Evolutionary conservation across 2,888 invertebrate species (phyloP).

Genomic region (Acrobasis consociella): DNA sequence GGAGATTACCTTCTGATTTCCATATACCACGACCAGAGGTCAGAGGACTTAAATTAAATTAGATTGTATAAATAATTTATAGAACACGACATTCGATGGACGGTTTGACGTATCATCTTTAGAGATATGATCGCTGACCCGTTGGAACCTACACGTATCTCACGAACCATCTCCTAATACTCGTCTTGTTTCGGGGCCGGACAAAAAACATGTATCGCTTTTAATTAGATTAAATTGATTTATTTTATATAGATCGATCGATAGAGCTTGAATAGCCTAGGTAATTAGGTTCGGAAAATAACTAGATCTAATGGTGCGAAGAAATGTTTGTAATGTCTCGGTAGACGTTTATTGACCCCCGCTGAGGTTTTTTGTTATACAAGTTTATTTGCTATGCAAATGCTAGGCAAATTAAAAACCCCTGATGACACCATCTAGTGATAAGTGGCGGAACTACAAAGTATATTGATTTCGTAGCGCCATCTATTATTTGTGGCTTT

Average conservation of each 20-base stretch:
- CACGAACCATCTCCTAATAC: constrained; percentile 77
- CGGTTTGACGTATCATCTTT: constrained; percentile 71
- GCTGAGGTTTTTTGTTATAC: neutral
- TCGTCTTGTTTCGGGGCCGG: constrained; percentile 75
- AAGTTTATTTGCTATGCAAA: too few species aligned
- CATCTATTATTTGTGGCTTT: too few species aligned
- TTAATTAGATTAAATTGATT: constrained; percentile 83
- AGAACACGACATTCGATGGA: constrained; percentile 73
- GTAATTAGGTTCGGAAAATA: constrained; percentile 78
- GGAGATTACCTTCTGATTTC: constrained; percentile 52
- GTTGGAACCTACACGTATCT: constrained; percentile 71
- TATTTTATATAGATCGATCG: constrained; percentile 73
- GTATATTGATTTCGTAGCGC: too few species aligned
- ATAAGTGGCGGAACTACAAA: too few species aligned
- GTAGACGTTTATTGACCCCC: neutral
- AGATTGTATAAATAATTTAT: constrained; percentile 79
- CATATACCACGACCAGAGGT: constrained; percentile 71
- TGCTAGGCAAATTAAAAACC: too few species aligned
- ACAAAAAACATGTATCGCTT: constrained; percentile 82
- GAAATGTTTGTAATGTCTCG: neutral
- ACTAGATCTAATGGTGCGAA: constrained; percentile 49
- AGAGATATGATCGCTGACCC: constrained; percentile 79
- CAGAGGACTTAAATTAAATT: constrained; percentile 79
- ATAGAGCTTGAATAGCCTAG: constrained; percentile 61
- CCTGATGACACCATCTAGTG: too few species aligned